Percentiles rank a stretch among this genome's conserved stretches.
phyloP scores from a whole-genome alignment of 30 jellyfish, hydroid and myxozoan species.

The Mastigias papua region DNA sequence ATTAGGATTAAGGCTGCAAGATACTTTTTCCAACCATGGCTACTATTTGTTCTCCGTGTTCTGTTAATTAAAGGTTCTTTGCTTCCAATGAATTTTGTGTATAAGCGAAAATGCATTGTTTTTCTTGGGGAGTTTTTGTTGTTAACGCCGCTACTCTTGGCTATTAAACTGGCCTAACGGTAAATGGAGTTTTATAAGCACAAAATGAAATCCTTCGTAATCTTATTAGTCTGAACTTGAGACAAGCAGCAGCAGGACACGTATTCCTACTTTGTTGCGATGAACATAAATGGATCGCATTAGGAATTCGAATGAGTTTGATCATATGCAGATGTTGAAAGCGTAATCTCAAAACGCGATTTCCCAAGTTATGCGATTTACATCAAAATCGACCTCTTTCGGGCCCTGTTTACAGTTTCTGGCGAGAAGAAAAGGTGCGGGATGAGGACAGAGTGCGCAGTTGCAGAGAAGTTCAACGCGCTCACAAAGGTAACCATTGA shows the following conservation, averaged over 20 bases:
- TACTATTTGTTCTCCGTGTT: neutral
- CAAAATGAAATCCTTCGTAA: slow-evolving; percentile 37
- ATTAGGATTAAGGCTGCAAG: slow-evolving; percentile 9
- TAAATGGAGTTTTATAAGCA: slow-evolving; percentile 1
- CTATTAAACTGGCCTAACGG: slow-evolving; percentile 32
- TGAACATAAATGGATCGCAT: slow-evolving; percentile 74
- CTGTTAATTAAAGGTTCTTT: neutral
- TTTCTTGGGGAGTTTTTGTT: neutral
- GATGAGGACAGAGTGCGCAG: slow-evolving; percentile 1
- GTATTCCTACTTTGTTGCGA: slow-evolving; percentile 69
- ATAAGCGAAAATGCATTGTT: neutral
- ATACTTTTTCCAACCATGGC: slow-evolving; percentile 12
- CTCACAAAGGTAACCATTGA: slow-evolving; percentile 17
- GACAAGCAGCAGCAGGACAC: slow-evolving; percentile 81
- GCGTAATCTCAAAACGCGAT: slow-evolving; percentile 69
- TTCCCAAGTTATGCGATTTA: slow-evolving; percentile 41
- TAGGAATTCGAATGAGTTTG: slow-evolving; percentile 47
- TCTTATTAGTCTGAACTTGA: slow-evolving; percentile 66
- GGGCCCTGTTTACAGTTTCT: slow-evolving; percentile 22
- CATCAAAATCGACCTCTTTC: slow-evolving; percentile 41
- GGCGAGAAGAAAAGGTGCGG: slow-evolving; percentile 10
- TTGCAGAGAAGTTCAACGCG: slow-evolving; percentile 9
- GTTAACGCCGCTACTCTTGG: neutral
- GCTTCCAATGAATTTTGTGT: neutral
- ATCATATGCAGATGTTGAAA: slow-evolving; percentile 74